Base-by-base conservation (phyloP, 1,140 invertebrate genomes). In the Sarcophaga peregrina region DNA sequence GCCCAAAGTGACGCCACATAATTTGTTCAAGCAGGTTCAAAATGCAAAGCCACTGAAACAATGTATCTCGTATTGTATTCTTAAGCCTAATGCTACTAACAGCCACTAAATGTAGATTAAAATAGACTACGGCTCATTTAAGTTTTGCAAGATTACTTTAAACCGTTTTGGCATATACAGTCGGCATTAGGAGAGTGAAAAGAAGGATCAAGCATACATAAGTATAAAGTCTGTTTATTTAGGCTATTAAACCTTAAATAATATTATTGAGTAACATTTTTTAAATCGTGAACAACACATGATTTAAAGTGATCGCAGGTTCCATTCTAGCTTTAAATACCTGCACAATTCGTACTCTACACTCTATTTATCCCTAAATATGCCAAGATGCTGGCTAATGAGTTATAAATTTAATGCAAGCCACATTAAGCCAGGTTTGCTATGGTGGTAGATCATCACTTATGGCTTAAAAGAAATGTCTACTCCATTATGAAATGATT, bases 261-360 rank as follows among this genome's bases (percentile, higher is more conserved):
- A 78, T 78, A 52, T 78, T n/a, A 78, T 78, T 78, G 75, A 50
- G 75, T 20, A 78, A 78, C 75, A 78, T 78, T 17, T 78, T 78
- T 68, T 68, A n/a, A 58, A 15, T 17, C 10, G 17, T 48, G 75
- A 78, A 52, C 75, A 78, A 52, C 75, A 78, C 25, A 78, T 78
- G 48, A 47, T 78, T 78, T 78, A 78, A 78, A 52, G 75, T 52
- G 50, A 58, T 58, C 13, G 25, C 25, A 37, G 25, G 25, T 37
- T 37, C 1, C 25, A 37, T 37, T 37, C n/a, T n/a, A n/a, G n/a
- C n/a, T n/a, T n/a, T n/a, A n/a, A n/a, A n/a, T n/a, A n/a, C n/a
- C n/a, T n/a, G n/a, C n/a, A n/a, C n/a, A n/a, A n/a, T n/a, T n/a
- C n/a, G 3, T n/a, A 9, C 73, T 75, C 73, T 78, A 11, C 47